Evolutionary conservation across 2,888 invertebrate genomes (phyloP), one percentile per base, ranked within the genome.

Genomic region (Choristoneura rosaceana): DNA sequence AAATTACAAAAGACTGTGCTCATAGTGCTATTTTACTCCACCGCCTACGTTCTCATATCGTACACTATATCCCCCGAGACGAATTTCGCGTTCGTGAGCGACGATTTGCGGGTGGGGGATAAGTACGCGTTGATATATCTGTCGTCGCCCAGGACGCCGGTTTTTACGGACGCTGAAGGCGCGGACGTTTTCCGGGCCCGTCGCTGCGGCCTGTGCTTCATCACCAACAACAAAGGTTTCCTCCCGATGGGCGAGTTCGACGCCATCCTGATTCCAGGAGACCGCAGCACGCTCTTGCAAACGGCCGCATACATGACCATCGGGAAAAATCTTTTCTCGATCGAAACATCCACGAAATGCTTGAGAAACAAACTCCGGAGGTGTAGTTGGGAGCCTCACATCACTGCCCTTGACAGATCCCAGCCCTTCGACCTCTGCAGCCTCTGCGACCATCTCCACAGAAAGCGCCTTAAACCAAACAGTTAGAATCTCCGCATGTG

Each of bases 201-300:
- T 3, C 76, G 77, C 10, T 90, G 90, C 76, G 87, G 85, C 0
- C 74, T 62, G 3, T 91, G 90, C 71, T 88, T 87, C 75, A 75
- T 90, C 43, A 90, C 90, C 0, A 90, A 90, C 73, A 90, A 90
- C 75, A 83, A 76, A 65, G 90, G 88, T 0, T 87, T 90, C 68
- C 73, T 90, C 9, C 90, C 90, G 9, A 75, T 86, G 74, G 79
- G 80, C 66, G 87, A 87, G 71, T 91, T 83, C 75, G 90, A 91
- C 60, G 90, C 90, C 0, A 76, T 90, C 0, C 74, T 90, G 0
- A 76, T 85, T 0, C 71, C 79, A 38, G 85, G 84, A 2, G 80
- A 82, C 3, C 73, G 74, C 12, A 79, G 68, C 38, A 52, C 81
- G 14, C 68, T 86, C 15, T 74, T 76, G 1, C 79, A 82, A 14